Percentiles rank a stretch among this genome's conserved stretches.
phyloP scores from a whole-genome alignment of 2,113 vertebrate species.

The Hassar affinis region DNA sequence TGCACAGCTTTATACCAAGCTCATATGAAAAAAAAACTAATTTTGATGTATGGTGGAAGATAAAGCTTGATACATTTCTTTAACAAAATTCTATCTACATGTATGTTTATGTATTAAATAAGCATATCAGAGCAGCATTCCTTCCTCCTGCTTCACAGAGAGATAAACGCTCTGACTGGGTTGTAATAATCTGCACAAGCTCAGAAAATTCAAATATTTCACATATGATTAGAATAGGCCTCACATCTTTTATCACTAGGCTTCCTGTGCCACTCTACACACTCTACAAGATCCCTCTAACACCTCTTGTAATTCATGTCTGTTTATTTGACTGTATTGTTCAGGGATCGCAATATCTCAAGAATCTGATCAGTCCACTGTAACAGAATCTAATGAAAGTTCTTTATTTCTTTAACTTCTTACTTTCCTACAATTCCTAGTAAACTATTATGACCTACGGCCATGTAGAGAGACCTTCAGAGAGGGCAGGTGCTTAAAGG shows the following conservation, averaged over 20 bases:
- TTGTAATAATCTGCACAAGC: neutral
- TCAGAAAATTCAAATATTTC: constrained; percentile 11
- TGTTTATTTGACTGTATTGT: neutral
- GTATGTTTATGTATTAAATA: neutral
- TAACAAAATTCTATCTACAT: neutral
- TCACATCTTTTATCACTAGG: no score
- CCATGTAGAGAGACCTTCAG: neutral
- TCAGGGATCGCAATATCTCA: neutral
- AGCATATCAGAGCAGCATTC: no score
- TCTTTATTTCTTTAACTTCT: neutral
- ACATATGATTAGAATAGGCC: neutral
- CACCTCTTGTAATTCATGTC: neutral
- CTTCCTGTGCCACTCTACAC: neutral
- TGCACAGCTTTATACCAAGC: neutral
- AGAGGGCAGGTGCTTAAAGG: neutral
- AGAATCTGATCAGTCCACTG: neutral
- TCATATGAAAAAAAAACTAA: neutral
- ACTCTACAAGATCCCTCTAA: neutral
- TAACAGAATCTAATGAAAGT: neutral
- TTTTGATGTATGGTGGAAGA: constrained; percentile 6
- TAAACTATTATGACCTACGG: neutral
- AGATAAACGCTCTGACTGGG: neutral
- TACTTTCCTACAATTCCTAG: neutral
- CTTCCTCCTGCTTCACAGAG: neutral
- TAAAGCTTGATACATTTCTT: neutral